Base-by-base conservation (phyloP, 1,140 invertebrate genomes). In the Zaprionus lachaisei region DNA sequence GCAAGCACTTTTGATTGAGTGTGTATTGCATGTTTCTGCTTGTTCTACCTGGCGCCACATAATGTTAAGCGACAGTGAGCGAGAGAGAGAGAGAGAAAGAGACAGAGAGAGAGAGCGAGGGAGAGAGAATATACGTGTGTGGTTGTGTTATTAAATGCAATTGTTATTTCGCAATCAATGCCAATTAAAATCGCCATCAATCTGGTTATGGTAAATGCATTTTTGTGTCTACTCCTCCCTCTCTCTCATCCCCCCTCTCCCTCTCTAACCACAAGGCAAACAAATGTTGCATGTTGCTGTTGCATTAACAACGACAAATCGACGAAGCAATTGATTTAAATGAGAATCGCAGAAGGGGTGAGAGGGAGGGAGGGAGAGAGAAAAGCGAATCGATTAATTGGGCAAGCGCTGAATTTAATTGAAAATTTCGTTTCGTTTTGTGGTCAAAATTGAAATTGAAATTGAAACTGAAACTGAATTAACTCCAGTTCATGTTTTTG, bases 151-250 rank as follows among this genome's bases (percentile, higher is more conserved):
- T 84, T 69, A 79, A 89, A 81, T 90, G 81, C 67, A 85, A 81
- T 89, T 84, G 85, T 89, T 89, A 90, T 77, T 89, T 85, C 71
- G 81, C 81, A 89, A 77, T 74, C 84, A 90, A 90, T 77, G 85
- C 85, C 85, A 89, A 89, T 89, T 87, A 78, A 90, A 90, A 60
- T 67, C 28, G 80, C 60, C 72, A 83, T 72, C 77, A 79, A 83
- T 83, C 68, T 72, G 47, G 77, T 71, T 80, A 68, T 83, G 80
- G 76, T 83, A 83, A 83, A 79, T 76, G 80, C 63, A 76, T 83
- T 83, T 75, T 60, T 73, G 67, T 70, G 64, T 68, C 73, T 15
- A 28, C 22, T 26, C 1, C 2, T 15, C 54, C 4, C 24, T 15
- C 51, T 24, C 51, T 55, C 12, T 55, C 51, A 1, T 14, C 22